Evolutionary conservation across 2,888 invertebrate species (phyloP).

Genomic region (Hemithea aestivaria): DNA sequence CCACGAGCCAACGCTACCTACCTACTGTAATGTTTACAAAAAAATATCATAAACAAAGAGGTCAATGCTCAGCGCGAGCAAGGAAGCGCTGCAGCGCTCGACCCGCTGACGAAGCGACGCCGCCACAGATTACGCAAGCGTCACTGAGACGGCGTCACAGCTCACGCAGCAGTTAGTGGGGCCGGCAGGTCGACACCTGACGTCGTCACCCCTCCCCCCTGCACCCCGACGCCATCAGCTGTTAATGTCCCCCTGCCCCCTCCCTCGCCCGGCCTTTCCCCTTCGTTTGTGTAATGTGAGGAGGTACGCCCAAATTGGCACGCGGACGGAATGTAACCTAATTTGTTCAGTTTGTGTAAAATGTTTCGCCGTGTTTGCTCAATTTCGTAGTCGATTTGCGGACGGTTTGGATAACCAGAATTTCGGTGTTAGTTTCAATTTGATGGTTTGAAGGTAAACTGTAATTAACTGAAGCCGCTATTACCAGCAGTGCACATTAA

Average conservation of each 20-base stretch:
- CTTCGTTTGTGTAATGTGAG: conserved; percentile 78
- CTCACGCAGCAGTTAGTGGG: conserved; percentile 18
- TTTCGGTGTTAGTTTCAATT: neutral
- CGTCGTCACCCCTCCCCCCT: conserved; percentile 48
- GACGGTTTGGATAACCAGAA: conserved; percentile 1
- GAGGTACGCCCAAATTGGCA: conserved; percentile 54
- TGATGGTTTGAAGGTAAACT: neutral
- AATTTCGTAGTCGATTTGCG: conserved; percentile 11
- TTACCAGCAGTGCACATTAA: too few relatives aligned
- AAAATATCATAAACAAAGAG: conserved; percentile 70
- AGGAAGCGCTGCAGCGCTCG: conserved; percentile 59
- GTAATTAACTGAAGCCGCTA: neutral
- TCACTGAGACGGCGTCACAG: conserved; percentile 5
- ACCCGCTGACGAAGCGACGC: conserved; percentile 31
- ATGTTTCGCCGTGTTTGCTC: conserved; percentile 14
- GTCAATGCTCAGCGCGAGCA: conserved; percentile 59
- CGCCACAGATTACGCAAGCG: conserved; percentile 5
- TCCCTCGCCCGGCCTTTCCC: conserved; percentile 69
- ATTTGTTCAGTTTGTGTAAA: conserved; percentile 17
- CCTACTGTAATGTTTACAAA: conserved; percentile 47
- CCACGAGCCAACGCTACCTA: conserved; percentile 5
- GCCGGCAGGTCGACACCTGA: conserved; percentile 66
- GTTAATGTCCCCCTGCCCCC: conserved; percentile 66
- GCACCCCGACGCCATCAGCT: conserved; percentile 67
- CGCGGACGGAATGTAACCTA: conserved; percentile 30